A percentile compares a stretch with the other conserved stretches of the same genome.
phyloP scores from a whole-genome alignment of 2,888 invertebrate species.

The Hydrotaea cyrtoneurina region DNA sequence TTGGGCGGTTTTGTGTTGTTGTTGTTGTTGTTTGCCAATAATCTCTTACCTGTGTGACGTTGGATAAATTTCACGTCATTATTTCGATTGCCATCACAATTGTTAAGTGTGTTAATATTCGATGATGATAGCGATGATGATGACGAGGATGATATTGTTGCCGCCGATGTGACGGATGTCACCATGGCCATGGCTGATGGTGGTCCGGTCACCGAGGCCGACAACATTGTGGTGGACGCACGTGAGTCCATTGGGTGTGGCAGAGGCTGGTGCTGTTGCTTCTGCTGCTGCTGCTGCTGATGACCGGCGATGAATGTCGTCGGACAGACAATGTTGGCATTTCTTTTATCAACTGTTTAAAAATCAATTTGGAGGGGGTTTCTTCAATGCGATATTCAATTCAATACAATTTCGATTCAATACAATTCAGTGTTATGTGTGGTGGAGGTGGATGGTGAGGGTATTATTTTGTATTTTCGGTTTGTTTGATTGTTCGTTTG shows the following conservation, averaged over 20 bases:
- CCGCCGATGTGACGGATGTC: not conserved
- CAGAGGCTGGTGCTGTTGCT: not conserved
- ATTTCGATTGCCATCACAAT: constrained; percentile 77
- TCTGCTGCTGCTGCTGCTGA: not conserved
- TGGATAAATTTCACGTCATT: constrained; percentile 70
- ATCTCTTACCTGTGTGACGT: constrained; percentile 72
- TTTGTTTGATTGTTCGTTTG: not conserved
- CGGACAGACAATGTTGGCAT: constrained; percentile 78
- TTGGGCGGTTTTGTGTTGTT: not conserved
- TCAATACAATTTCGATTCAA: not conserved
- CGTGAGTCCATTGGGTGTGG: not conserved
- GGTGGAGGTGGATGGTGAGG: not conserved
- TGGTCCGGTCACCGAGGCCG: not conserved
- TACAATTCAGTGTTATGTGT: not conserved
- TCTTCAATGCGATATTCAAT: not conserved
- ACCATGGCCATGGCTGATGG: not conserved
- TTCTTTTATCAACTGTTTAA: constrained; percentile 74
- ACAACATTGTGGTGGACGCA: not conserved
- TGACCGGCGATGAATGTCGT: constrained; percentile 16
- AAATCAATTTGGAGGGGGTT: constrained; percentile 22
- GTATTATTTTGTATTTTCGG: not conserved
- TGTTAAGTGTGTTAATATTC: constrained; percentile 69
- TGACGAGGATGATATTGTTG: not conserved
- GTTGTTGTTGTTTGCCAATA: constrained; percentile 9
- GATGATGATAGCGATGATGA: constrained; percentile 24